Conservation (phyloP, 37 sponge, comb jelly and placozoan genomes). For the Chondrosia reniformis region DNA sequence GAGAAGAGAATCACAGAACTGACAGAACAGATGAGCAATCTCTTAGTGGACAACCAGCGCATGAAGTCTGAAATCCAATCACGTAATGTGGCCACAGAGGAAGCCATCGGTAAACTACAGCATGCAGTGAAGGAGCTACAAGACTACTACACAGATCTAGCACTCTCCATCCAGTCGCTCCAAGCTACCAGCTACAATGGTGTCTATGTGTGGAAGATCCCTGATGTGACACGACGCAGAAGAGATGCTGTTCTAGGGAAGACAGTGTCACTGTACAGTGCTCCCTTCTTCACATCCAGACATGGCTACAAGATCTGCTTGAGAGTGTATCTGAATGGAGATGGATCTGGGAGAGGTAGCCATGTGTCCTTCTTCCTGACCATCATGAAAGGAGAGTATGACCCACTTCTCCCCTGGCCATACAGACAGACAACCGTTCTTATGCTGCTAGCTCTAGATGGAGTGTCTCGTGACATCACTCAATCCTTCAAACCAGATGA, state of each 20-base stretch:
- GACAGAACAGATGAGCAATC: slow-evolving; percentile 8
- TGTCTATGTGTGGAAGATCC: slow-evolving; percentile 76
- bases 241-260: slow-evolving; percentile 63
- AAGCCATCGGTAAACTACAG: slow-evolving; percentile 37
- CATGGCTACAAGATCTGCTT: slow-evolving; percentile 84
- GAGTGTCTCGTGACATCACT: slow-evolving; percentile 36
- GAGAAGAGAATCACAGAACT: slow-evolving; percentile 12
- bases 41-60: not conserved
- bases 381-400: slow-evolving; percentile 83
- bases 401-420: slow-evolving; percentile 81
- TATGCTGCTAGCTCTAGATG: slow-evolving; percentile 63
- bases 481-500: slow-evolving; percentile 75
- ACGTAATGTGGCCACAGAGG: not conserved
- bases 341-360: slow-evolving; percentile 70
- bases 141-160: slow-evolving; percentile 49
- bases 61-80: slow-evolving; percentile 1
- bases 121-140: slow-evolving; percentile 38
- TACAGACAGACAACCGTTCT: slow-evolving; percentile 67
- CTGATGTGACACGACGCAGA: slow-evolving; percentile 59
- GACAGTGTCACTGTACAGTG: slow-evolving; percentile 75
- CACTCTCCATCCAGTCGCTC: slow-evolving; percentile 57
- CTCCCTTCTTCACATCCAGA: slow-evolving; percentile 80
- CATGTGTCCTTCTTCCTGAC: slow-evolving; percentile 80
- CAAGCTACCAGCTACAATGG: slow-evolving; percentile 74
- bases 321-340: slow-evolving; percentile 80